phyloP scores from a whole-genome alignment of 2,113 vertebrate genomes.

The Patagioenas fasciata region DNA sequence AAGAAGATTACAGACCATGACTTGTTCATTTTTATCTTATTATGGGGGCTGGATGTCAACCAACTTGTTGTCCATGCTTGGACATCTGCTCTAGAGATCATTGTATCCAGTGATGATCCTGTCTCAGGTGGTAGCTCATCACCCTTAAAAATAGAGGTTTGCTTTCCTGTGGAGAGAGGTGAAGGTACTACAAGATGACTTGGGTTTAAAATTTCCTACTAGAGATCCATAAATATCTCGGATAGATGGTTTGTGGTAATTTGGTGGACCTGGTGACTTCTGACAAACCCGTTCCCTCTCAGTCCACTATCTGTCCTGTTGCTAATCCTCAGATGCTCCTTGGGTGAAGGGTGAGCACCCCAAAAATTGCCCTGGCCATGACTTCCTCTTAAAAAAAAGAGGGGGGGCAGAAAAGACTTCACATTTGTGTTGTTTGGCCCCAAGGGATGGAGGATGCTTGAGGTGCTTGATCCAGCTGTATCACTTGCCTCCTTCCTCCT shows the following conservation, averaged over 20 bases:
- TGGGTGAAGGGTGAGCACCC: not conserved
- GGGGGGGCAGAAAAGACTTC: not conserved
- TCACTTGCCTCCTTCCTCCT: not conserved
- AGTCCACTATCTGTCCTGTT: not conserved
- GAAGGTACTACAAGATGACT: not conserved
- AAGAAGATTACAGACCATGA: not conserved
- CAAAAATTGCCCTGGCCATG: not conserved
- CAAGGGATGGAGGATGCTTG: not conserved
- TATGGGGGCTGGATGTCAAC: not conserved
- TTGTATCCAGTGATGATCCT: not conserved
- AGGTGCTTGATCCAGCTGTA: not conserved
- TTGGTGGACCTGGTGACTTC: not conserved
- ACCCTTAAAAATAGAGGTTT: not conserved
- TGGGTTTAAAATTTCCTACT: not conserved
- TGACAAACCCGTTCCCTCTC: not conserved
- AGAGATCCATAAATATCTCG: not conserved
- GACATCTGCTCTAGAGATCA: not conserved
- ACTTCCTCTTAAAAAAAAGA: not conserved
- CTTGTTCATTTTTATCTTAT: not conserved
- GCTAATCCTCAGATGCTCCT: not conserved
- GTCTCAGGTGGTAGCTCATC: not conserved
- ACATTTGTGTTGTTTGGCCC: not conserved
- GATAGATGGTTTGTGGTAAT: accelerated
- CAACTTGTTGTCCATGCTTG: not conserved
- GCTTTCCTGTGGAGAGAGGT: not conserved